Evolutionary conservation across 2,888 invertebrate genomes (phyloP).

Genomic region (Heliconius cydno): DNA sequence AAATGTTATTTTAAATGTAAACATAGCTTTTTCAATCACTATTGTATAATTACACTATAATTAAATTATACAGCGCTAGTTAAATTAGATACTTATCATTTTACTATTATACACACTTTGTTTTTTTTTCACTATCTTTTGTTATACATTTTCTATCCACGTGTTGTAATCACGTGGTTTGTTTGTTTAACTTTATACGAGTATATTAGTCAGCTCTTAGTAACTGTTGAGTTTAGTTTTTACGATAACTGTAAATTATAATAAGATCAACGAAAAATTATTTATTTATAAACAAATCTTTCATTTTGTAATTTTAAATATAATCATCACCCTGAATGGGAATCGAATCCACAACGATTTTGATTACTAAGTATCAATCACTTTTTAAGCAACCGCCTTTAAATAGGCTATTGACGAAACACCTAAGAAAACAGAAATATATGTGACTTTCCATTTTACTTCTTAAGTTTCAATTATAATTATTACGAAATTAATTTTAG

Average conservation of each 20-base stretch:
- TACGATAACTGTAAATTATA: not conserved
- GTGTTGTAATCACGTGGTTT: constrained; percentile 10
- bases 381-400: too few relatives aligned
- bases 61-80: not conserved
- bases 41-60: constrained; percentile 6
- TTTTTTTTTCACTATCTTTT: constrained; percentile 3
- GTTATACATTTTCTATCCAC: constrained; percentile 27
- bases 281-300: not conserved
- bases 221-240: not conserved
- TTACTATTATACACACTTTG: not conserved
- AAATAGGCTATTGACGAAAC: too few relatives aligned
- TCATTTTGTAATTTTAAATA: too few relatives aligned
- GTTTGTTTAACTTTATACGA: constrained; percentile 19
- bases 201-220: constrained; percentile 21
- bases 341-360: too few relatives aligned
- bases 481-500: too few relatives aligned
- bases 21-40: not conserved
- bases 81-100: not conserved
- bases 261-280: not conserved
- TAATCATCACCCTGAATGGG: too few relatives aligned
- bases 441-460: too few relatives aligned
- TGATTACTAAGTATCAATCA: too few relatives aligned
- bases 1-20: not conserved
- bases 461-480: too few relatives aligned
- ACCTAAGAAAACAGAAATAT: too few relatives aligned